Percentiles rank a stretch among this genome's conserved stretches.
These are phyloP conservation scores for Alentia gelatinosa DNA, from an alignment of 2,888 invertebrate species.

Conservation along the genomic window DNA sequence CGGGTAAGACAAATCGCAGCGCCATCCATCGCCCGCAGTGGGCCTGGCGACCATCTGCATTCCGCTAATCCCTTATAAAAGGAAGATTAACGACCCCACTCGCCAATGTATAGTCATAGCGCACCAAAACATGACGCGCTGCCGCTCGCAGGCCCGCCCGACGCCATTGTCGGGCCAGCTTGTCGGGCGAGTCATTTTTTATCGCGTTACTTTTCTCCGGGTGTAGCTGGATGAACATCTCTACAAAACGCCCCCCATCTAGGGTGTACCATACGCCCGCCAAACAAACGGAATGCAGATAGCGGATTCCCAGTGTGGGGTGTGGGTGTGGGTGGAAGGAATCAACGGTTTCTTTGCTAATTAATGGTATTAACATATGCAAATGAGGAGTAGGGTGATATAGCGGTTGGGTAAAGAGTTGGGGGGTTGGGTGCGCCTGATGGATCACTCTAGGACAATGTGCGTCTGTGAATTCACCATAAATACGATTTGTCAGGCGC, in stretches of 20 bases:
- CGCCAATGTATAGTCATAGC: constrained; percentile 43
- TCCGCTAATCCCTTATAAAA: constrained; percentile 49
- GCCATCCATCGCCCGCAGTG: not conserved
- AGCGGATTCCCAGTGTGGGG: not conserved
- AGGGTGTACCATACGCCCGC: not conserved
- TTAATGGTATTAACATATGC: constrained; percentile 19
- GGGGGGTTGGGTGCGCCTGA: not conserved
- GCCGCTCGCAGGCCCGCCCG: not conserved
- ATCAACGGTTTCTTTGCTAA: not conserved
- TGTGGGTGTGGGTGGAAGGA: not conserved
- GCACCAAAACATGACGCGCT: constrained; percentile 38
- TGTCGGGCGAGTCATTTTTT: constrained; percentile 38
- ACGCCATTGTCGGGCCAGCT: not conserved
- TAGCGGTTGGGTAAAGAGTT: not conserved
- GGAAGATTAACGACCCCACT: constrained; percentile 40
- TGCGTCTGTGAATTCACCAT: constrained; percentile 9
- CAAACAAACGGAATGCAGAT: not conserved
- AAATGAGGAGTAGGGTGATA: not conserved
- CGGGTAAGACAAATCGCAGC: not conserved
- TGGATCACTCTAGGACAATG: not conserved
- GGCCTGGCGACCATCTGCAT: constrained; percentile 43
- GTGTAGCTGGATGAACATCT: too few species aligned
- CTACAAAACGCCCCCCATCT: too few species aligned
- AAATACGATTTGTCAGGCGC: not conserved
- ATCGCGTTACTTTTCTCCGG: not conserved